These are phyloP conservation scores for Thelaira solivaga DNA, from an alignment of 2,888 invertebrate species.

Conservation along the genomic window DNA sequence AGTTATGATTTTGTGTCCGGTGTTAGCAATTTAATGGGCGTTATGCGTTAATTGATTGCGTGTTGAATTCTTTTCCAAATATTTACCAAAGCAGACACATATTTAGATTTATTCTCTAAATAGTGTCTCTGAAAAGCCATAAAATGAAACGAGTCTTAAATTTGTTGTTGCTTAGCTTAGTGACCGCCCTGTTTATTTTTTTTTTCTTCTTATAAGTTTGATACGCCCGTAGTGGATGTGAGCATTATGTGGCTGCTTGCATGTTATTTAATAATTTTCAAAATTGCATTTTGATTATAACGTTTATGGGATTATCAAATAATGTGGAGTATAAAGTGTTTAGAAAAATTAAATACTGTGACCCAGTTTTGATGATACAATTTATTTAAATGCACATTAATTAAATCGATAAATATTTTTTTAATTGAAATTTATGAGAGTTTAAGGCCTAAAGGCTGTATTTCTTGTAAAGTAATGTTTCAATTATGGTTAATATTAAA, in stretches of 20 bases:
- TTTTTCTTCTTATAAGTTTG: neutral
- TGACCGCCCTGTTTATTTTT: conserved; percentile 24
- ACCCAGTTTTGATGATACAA: conserved; percentile 22
- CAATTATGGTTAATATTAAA: neutral
- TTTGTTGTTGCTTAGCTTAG: neutral
- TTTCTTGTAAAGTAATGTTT: conserved; percentile 8
- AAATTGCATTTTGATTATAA: conserved; percentile 41
- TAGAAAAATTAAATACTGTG: conserved; percentile 52
- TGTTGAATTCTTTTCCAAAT: conserved; percentile 48
- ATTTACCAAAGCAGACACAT: conserved; percentile 8
- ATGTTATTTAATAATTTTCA: neutral
- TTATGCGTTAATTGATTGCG: conserved; percentile 62
- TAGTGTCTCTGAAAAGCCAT: neutral
- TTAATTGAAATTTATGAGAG: conserved; percentile 33
- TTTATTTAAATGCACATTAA: conserved; percentile 27
- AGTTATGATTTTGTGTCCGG: conserved; percentile 60
- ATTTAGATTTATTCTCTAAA: conserved; percentile 16
- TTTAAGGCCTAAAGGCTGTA: neutral
- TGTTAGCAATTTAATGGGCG: conserved; percentile 57
- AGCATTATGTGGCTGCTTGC: conserved; percentile 5
- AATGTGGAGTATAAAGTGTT: conserved; percentile 22
- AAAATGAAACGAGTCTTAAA: neutral
- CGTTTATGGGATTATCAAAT: conserved; percentile 29
- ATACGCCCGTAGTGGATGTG: neutral
- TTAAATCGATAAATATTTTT: conserved; percentile 17